These are phyloP conservation scores for Diachrysia chrysitis DNA, from an alignment of 2,888 invertebrate species.

Conservation along the genomic window DNA sequence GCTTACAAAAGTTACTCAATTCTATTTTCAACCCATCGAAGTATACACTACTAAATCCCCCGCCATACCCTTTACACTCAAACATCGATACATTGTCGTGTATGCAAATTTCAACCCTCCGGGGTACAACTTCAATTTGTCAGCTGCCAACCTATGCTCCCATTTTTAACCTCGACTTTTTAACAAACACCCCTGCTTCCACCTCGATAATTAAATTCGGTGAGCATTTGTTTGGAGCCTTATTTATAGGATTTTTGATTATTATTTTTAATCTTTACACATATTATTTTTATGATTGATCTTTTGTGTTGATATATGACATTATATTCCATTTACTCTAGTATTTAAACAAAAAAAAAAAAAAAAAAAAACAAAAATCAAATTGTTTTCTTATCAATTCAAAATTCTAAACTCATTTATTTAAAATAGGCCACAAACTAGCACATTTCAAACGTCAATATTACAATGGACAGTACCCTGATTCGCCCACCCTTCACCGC, in stretches of 20 bases:
- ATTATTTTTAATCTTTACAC: no score
- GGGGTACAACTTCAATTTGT: conserved; percentile 82
- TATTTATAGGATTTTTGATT: conserved; percentile 34
- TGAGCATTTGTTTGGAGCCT: conserved; percentile 32
- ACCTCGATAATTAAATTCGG: conserved; percentile 50
- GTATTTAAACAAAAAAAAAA: no score
- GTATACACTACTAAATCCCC: not conserved
- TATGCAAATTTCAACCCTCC: conserved; percentile 79
- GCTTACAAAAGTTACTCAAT: not conserved
- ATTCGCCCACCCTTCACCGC: no score
- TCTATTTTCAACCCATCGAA: not conserved
- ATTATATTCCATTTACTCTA: no score
- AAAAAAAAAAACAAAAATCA: no score
- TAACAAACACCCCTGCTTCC: conserved; percentile 35
- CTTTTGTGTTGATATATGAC: no score
- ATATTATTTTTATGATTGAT: no score
- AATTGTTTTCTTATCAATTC: no score
- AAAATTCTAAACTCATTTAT: no score
- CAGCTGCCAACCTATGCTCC: conserved; percentile 66
- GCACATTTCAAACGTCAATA: no score
- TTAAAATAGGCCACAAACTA: no score
- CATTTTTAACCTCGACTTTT: conserved; percentile 56
- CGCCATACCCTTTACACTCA: conserved; percentile 38
- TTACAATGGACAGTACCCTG: no score
- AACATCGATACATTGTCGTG: conserved; percentile 68